phyloP scores from a whole-genome alignment of 2,888 invertebrate genomes.

The Epistrophe eligans region DNA sequence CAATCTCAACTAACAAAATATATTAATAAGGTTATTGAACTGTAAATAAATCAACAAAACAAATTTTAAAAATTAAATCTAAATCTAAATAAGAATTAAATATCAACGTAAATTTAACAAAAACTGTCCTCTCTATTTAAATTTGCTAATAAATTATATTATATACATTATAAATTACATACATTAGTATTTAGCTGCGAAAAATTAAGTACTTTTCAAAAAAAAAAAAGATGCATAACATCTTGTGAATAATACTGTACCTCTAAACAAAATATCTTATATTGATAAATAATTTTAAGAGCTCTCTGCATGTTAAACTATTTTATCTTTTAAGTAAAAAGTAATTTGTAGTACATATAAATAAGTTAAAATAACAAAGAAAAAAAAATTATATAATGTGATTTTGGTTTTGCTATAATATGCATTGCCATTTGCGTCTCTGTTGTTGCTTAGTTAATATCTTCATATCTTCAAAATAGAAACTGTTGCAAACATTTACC shows the following conservation, averaged over 20 bases:
- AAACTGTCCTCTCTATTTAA: constrained; percentile 26
- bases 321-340: constrained; percentile 45
- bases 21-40: background rate
- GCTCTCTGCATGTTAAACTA: constrained; percentile 53
- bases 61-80: background rate
- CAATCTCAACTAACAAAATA: background rate
- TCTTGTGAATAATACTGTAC: constrained; percentile 21
- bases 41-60: constrained; percentile 2
- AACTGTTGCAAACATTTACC: constrained; percentile 45
- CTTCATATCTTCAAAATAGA: constrained; percentile 54
- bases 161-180: background rate
- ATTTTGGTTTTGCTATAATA: constrained; percentile 65
- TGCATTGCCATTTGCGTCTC: constrained; percentile 55
- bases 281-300: constrained; percentile 3
- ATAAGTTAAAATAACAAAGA: constrained; percentile 10
- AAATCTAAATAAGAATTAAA: background rate
- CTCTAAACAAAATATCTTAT: constrained; percentile 16
- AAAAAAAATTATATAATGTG: constrained; percentile 52
- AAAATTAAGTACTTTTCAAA: background rate
- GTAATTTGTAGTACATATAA: constrained; percentile 15
- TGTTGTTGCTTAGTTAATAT: constrained; percentile 70
- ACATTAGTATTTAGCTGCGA: constrained; percentile 2
- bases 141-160: background rate
- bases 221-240: background rate
- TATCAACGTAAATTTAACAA: background rate